Evolutionary conservation across 2,888 invertebrate genomes (phyloP).

Genomic region (Phortica magna): DNA sequence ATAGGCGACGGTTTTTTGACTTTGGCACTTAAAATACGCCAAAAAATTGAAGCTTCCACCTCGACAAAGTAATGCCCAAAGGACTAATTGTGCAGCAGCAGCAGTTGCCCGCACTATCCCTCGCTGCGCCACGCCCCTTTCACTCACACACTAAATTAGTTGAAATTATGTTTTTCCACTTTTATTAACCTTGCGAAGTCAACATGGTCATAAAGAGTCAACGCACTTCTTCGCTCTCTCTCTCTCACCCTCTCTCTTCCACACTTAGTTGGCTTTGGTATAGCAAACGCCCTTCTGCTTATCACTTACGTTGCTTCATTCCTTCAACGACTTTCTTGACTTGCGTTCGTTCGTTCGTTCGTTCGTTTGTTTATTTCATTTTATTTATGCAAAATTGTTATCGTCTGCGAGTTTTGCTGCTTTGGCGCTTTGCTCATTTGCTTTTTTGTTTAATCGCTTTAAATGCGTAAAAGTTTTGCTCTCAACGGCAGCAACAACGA

Average conservation of each 20-base stretch:
- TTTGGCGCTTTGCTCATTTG: background rate
- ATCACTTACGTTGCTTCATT: too few relatives aligned
- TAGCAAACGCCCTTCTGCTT: background rate
- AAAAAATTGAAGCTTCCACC: constrained; percentile 6
- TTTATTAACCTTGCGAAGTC: constrained; percentile 22
- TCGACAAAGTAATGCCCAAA: constrained; percentile 13
- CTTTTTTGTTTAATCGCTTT: constrained; percentile 24
- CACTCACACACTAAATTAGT: constrained; percentile 18
- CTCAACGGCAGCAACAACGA: constrained; percentile 42
- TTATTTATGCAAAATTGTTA: constrained; percentile 29
- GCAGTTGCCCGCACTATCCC: constrained; percentile 30
- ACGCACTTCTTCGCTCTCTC: background rate
- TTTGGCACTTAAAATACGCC: background rate
- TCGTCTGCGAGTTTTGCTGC: background rate
- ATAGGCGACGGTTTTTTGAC: background rate
- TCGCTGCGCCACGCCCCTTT: constrained; percentile 32
- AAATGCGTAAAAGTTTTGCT: constrained; percentile 14
- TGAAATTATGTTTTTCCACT: constrained; percentile 3
- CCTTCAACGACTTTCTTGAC: background rate
- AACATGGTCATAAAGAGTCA: constrained; percentile 16
- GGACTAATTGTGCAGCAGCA: background rate
- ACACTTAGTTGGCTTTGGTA: too few relatives aligned
- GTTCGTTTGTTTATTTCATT: background rate
- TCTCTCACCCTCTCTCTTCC: background rate
- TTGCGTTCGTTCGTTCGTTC: background rate